Evolutionary conservation across 2,888 invertebrate genomes (phyloP).

Genomic region (Drosophila leonis): DNA sequence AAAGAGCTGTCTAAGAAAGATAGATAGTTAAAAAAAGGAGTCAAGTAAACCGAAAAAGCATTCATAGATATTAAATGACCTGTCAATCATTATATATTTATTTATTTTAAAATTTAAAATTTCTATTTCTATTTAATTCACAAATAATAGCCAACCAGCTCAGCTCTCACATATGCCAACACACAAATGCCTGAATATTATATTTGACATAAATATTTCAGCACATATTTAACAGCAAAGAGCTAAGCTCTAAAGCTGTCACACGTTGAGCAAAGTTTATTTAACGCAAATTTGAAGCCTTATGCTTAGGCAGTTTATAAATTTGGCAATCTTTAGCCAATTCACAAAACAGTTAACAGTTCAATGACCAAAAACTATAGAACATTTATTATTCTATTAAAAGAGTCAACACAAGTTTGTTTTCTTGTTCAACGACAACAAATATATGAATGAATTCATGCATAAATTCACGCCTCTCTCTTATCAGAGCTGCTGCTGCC

Average conservation of each 20-base stretch:
- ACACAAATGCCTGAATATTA: not conserved
- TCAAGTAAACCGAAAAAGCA: too few species aligned
- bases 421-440: conserved; percentile 1
- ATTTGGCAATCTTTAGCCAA: conserved; percentile 3
- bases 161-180: not conserved
- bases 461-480: conserved; percentile 46
- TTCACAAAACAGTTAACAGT: conserved; percentile 32
- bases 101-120: not conserved
- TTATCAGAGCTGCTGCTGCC: conserved; percentile 32
- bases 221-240: not conserved
- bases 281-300: not conserved
- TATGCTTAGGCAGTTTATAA: conserved; percentile 1
- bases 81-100: not conserved
- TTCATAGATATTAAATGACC: not conserved
- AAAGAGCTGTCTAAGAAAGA: too few species aligned
- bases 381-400: conserved; percentile 4
- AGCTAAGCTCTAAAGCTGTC: not conserved
- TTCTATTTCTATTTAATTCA: not conserved
- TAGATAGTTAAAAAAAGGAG: too few species aligned
- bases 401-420: not conserved
- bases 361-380: conserved; percentile 51
- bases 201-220: conserved; percentile 5
- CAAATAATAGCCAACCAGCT: too few species aligned
- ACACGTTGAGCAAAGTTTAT: not conserved
- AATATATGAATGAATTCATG: conserved; percentile 18